Evolutionary conservation across 2,113 vertebrate species (phyloP), one percentile per base, ranked within the genome.

Genomic region (Chitala chitala): DNA sequence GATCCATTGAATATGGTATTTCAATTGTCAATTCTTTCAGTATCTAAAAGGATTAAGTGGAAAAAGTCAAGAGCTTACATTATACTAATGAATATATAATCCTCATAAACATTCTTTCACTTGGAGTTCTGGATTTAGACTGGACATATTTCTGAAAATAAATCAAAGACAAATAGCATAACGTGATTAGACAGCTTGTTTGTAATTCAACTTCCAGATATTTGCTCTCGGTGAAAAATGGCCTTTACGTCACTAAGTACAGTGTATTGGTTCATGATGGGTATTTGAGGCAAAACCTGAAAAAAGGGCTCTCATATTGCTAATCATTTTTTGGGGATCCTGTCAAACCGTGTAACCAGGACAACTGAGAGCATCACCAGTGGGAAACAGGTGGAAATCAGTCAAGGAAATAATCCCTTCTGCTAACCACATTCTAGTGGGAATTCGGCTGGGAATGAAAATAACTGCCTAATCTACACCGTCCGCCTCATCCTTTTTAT

Each of bases 231-330:
- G 51, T 68, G 63, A 75, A 56, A 68, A 68, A 75, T 55, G 61
- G 68, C 36, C 50, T 17, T 42, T 3, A 33, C 73, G 68, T 55
- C 50, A 56, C 73, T 65, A 74, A 65, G 29, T 64, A 31, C 72
- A 53, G 40, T 26, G 7, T 13, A 15, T 53, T 64, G 58, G 65
- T 74, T 65, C 24, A 74, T 75, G 61, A 63, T 51, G 44, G 63
- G 20, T 22, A 29, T 55, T 74, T 68, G 63, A 75, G 68, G 48
- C 53, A 68, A 68, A 56, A 66, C 61, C 48, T 66, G 44, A 36
- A 42, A 31, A 44, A 51, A 68, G 69, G 69, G 73, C n/a, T n/a
- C n/a, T n/a, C n/a, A n/a, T n/a, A n/a, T n/a, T n/a, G 69, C 36
- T 75, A 56, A 75, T 75, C 63, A 44, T 68, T 20, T 13, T 46